Evolutionary conservation across 2,888 invertebrate genomes (phyloP).

Genomic region (Anagyrus pseudococci): DNA sequence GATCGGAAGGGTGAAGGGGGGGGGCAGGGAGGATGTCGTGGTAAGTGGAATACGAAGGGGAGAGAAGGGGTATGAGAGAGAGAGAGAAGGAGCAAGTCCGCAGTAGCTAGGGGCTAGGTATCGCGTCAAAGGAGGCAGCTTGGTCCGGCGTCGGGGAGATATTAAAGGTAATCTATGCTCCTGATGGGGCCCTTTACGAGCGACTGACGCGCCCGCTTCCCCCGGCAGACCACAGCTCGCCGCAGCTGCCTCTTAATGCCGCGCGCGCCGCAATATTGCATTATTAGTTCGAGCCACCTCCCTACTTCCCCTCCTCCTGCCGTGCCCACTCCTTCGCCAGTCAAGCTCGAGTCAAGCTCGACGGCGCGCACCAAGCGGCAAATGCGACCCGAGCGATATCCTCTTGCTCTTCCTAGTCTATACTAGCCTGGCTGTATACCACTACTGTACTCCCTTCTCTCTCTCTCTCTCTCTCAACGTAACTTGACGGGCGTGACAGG

Average conservation of each 20-base stretch:
- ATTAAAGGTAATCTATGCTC: constrained; percentile 33
- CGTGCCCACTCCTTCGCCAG: not conserved
- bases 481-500: no score
- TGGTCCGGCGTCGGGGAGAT: constrained; percentile 6
- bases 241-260: constrained; percentile 11
- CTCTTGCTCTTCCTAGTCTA: not conserved
- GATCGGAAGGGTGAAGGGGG: no score
- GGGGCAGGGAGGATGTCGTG: no score
- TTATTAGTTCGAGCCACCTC: constrained; percentile 26
- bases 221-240: not conserved
- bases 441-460: no score
- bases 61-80: no score
- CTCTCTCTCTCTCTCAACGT: no score
- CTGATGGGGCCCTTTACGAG: constrained; percentile 27
- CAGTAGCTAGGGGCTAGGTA: not conserved
- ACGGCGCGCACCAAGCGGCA: no score
- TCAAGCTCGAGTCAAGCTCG: no score
- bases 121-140: not conserved
- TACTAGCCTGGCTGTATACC: no score
- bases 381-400: not conserved
- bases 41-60: no score
- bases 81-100: no score
- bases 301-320: not conserved
- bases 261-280: constrained; percentile 20
- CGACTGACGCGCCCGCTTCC: not conserved